Conservation (phyloP, 2,888 invertebrate species). For the Chymomyza amoena region DNA sequence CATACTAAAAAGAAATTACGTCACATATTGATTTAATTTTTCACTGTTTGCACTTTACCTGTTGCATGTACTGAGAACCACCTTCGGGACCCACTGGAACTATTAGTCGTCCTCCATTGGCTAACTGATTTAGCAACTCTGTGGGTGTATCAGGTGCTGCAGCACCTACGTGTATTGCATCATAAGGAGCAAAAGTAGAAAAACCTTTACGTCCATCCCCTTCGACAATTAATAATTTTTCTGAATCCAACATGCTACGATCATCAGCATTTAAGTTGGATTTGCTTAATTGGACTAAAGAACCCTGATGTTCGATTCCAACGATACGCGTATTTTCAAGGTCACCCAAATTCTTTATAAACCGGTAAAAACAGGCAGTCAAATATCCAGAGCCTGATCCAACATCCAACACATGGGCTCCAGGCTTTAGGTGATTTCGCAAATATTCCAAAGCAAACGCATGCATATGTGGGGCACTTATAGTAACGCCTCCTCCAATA, state of each 20-base stretch:
- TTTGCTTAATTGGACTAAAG: constrained; percentile 87
- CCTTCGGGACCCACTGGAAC: constrained; percentile 94
- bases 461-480: constrained; percentile 98
- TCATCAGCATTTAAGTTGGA: constrained; percentile 88
- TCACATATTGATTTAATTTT: background rate
- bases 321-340: constrained; percentile 81
- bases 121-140: constrained; percentile 81
- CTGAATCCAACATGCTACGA: constrained; percentile 84
- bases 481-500: constrained; percentile 96
- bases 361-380: constrained; percentile 93
- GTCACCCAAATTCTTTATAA: constrained; percentile 82
- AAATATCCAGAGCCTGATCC: constrained; percentile 97
- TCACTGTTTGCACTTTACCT: constrained; percentile 77
- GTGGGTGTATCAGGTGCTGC: constrained; percentile 89
- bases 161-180: constrained; percentile 96
- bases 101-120: constrained; percentile 89
- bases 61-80: constrained; percentile 91
- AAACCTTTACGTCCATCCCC: constrained; percentile 95
- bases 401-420: constrained; percentile 91
- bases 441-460: constrained; percentile 93
- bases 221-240: constrained; percentile 85
- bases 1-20: constrained; percentile 82
- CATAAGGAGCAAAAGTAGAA: constrained; percentile 87
- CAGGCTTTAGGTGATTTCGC: constrained; percentile 86
- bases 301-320: constrained; percentile 94